A percentile compares a stretch with the other conserved stretches of the same genome.
Conservation (phyloP, 2,888 invertebrate species). For the Trichopria drosophilae region DNA sequence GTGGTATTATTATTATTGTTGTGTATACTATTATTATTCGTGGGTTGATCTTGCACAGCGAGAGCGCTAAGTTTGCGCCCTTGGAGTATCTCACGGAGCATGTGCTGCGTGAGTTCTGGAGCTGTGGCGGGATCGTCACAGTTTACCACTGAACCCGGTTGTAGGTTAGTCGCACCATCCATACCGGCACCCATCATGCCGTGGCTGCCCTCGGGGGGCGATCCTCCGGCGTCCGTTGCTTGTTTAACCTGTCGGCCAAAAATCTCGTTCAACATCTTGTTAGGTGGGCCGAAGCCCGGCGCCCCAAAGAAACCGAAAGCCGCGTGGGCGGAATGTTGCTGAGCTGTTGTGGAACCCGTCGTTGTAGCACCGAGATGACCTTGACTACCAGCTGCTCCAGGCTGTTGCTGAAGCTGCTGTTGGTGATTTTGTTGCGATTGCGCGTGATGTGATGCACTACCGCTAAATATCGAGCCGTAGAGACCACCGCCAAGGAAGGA, state of each 20-base stretch:
- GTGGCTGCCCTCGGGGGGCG: constrained; percentile 60
- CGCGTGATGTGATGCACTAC: constrained; percentile 46
- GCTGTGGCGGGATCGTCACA: constrained; percentile 62
- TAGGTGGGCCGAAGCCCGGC: constrained; percentile 80
- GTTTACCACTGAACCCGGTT: constrained; percentile 63
- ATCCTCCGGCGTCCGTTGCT: constrained; percentile 66
- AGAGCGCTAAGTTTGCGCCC: constrained; percentile 83
- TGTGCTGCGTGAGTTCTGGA: constrained; percentile 73
- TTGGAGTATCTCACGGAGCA: constrained; percentile 87
- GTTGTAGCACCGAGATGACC: constrained; percentile 60
- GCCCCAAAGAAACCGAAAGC: constrained; percentile 79
- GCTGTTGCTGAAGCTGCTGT: constrained; percentile 61
- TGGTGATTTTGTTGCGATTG: constrained; percentile 38
- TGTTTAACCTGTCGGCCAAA: constrained; percentile 80
- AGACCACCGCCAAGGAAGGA: constrained; percentile 84
- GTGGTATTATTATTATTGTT: constrained; percentile 62
- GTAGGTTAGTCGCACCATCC: constrained; percentile 54
- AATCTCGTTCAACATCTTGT: constrained; percentile 87
- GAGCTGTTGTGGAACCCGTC: constrained; percentile 60
- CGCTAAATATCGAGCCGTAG: constrained; percentile 83
- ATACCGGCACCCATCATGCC: constrained; percentile 60
- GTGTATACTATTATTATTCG: constrained; percentile 57
- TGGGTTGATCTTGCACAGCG: constrained; percentile 69
- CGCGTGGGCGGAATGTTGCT: constrained; percentile 65
- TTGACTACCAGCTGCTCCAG: constrained; percentile 52